phyloP scores from a whole-genome alignment of 2,113 vertebrate species.

The Fulmarus glacialis region DNA sequence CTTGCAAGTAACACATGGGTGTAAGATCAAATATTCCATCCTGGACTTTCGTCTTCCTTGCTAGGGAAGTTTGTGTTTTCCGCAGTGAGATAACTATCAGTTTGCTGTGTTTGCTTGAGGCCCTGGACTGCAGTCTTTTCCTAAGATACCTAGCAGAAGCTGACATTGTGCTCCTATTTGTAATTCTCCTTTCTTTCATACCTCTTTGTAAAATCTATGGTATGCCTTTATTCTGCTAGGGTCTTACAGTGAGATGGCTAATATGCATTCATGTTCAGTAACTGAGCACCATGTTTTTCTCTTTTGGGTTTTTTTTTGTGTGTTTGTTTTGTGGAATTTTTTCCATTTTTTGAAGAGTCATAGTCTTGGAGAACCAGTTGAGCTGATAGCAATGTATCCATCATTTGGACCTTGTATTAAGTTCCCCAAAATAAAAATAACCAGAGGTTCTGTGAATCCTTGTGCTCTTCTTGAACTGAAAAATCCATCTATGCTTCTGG shows the following conservation, averaged over 20 bases:
- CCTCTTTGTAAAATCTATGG: not conserved
- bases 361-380: not conserved
- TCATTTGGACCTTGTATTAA: not conserved
- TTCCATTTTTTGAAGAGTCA: not conserved
- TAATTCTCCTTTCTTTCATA: not conserved
- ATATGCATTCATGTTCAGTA: not conserved
- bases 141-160: not conserved
- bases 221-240: not conserved
- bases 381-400: not conserved
- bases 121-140: not conserved
- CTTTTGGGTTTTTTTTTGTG: not conserved
- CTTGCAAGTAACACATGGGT: not conserved
- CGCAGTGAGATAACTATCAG: not conserved
- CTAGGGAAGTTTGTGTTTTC: not conserved
- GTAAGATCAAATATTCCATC: not conserved
- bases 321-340: not conserved
- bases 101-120: not conserved
- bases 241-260: not conserved
- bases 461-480: constrained; percentile 22
- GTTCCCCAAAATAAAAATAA: not conserved
- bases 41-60: not conserved
- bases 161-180: not conserved
- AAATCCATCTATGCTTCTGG: not conserved
- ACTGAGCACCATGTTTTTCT: not conserved
- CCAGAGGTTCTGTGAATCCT: constrained; percentile 2